phyloP scores from a whole-genome alignment of 2,797 vertebrate species.

The Lepus townsendii region DNA sequence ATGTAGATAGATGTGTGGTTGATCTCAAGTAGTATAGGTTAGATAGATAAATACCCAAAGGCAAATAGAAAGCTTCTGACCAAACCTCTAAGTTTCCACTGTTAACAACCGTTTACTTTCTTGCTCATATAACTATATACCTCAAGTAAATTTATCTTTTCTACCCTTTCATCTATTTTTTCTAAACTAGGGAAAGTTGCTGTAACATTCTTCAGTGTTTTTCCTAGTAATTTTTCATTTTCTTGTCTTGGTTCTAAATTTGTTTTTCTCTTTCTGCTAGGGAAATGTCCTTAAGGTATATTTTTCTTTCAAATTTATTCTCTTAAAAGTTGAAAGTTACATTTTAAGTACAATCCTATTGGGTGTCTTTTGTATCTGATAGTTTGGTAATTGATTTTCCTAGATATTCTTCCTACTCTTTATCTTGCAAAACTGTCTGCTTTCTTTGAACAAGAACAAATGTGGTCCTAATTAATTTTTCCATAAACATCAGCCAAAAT shows the following conservation, averaged over 20 bases:
- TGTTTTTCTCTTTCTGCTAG: constrained; percentile 13
- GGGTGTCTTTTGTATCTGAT: not conserved
- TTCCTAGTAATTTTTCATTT: constrained; percentile 56
- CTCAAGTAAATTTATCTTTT: not conserved
- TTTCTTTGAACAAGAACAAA: constrained; percentile 67
- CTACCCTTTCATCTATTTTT: constrained; percentile 17
- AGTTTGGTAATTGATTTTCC: constrained; percentile 45
- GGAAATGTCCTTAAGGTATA: not conserved
- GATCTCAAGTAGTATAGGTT: not conserved
- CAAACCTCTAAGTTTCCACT: not conserved
- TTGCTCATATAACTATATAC: not conserved
- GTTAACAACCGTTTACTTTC: not conserved
- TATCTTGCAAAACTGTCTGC: constrained; percentile 47
- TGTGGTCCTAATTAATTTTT: constrained; percentile 67
- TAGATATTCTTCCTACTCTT: not conserved
- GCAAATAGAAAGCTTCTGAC: not conserved
- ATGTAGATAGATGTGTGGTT: not conserved
- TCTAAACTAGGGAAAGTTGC: not conserved
- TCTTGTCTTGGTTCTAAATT: constrained; percentile 19
- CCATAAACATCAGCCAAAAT: constrained; percentile 8
- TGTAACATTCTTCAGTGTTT: constrained; percentile 14
- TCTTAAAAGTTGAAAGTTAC: constrained; percentile 22
- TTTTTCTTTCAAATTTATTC: constrained; percentile 39
- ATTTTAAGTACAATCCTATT: not conserved
- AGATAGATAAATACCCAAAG: not conserved